Base-by-base conservation (phyloP, 1,140 invertebrate genomes). In the Homarus americanus region DNA sequence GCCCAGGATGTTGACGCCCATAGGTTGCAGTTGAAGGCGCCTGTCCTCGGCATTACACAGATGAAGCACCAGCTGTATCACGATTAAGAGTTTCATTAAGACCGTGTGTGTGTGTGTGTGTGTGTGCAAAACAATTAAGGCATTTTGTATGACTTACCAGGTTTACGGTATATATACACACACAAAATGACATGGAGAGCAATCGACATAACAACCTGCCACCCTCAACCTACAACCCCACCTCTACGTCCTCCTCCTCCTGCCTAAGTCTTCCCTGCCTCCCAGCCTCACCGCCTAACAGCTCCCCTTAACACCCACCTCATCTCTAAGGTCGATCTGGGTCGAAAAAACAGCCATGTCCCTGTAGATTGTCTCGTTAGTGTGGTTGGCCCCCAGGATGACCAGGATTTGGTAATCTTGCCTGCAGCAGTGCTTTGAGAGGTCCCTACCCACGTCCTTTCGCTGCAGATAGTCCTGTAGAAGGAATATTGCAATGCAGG, bases 311-410 rank as follows among this genome's bases (percentile, higher is more conserved):
- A 2, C 49, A 40, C 80, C 78, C 34, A 90, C 87, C 69, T 83
- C 49, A 17, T 34, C 20, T 38, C 80, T 90, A 17, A 90, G 32
- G n/a, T 53, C n/a, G 0, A 41, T 34, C 24, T 83, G 53, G 36
- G 28, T 32, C 10, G 80, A 83, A 63, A 32, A 90, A 7, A 90
- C 41, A 2, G 87, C 87, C 3, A 90, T 73, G 41, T 90, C 79
- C 34, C 87, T 49, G 66, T 4, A 38, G 69, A 90, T 80, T 4
- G 20, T 58, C 32, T 84, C 53, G 24, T 34, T 69, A 4, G 41
- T 34, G 66, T 78, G 63, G 80, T 17, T 76, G 44, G 78, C 41
- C 24, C 87, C 87, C 69, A 90, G 75, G 36, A 90, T n/a, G 34
- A 90, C 69, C 17, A 90, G 15, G 28, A 58, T n/a, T 2, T 36